Evolutionary conservation across 2,797 vertebrate species (phyloP), one percentile per base, ranked within the genome.

Genomic region (Sylvilagus floridanus): DNA sequence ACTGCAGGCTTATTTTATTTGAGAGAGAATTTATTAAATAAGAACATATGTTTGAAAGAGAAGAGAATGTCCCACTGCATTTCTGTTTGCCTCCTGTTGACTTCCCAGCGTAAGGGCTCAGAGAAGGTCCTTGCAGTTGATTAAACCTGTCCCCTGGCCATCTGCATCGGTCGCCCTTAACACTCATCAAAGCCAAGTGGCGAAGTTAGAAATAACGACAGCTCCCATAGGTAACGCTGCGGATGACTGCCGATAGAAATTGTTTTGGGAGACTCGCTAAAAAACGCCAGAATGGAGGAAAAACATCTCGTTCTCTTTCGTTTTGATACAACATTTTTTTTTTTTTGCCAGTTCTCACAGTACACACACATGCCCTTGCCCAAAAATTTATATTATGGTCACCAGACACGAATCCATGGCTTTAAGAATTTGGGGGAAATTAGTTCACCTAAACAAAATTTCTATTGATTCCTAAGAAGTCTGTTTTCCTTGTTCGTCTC

Each of bases 1-100:
- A 24, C 89, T 32, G 50, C 42, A 78, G 91, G 72, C 68, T 97
- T 69, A 90, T 94, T 96, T 97, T 75, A 96, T 93, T 92, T 93
- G 94, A 72, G 69, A 10, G 68, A 89, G 95, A 84, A 52, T 77
- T 82, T 88, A 96, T 92, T 98, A 98, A 98, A 90, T 26, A 84
- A 86, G 94, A 98, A 96, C 97, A 98, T 17, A 54, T 97, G 96
- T 96, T 77, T 81, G 92, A 93, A 96, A 95, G 75, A 95, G 90
- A 83, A 81, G 93, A 90, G 82, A 35, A 93, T 22, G 75, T 84
- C 84, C 94, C 84, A 87, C 88, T 85, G 96, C 92, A 69, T 22
- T 91, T 88, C 96, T 90, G 82, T 42, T 71, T 57, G 66, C 32
- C 87, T 92, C 30, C 71, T 62, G 89, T 84, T 95, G 86, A 42